Evolutionary conservation across 92 coral and sea anemone genomes (phyloP).

Genomic region (Anthopleura xanthogrammica): DNA sequence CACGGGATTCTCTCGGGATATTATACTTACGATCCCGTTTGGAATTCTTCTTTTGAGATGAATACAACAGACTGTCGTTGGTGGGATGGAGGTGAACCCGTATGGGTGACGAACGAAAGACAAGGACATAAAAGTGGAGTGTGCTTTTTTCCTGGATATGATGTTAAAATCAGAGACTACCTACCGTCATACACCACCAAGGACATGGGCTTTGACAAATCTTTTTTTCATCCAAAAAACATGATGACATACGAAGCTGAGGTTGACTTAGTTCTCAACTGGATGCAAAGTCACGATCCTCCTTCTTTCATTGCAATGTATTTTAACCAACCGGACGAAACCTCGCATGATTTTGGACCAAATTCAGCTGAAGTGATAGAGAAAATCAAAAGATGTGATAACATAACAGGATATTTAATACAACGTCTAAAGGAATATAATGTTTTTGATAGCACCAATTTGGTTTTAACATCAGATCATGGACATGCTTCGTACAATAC

Average conservation of each 20-base stretch:
- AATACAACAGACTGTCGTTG: slow-evolving; percentile 70
- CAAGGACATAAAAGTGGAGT: slow-evolving; percentile 83
- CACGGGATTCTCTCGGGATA: slow-evolving; percentile 82
- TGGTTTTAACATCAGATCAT: slow-evolving; percentile 75
- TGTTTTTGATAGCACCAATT: slow-evolving; percentile 56
- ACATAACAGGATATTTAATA: slow-evolving; percentile 63
- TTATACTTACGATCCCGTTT: slow-evolving; percentile 74
- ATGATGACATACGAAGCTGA: slow-evolving; percentile 59
- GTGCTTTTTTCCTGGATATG: slow-evolving; percentile 79
- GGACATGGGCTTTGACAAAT: slow-evolving; percentile 33
- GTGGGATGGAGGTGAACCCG: slow-evolving; percentile 88
- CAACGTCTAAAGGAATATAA: slow-evolving; percentile 38
- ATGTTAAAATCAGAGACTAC: slow-evolving; percentile 57
- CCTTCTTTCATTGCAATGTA: slow-evolving; percentile 75
- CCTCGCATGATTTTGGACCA: slow-evolving; percentile 56
- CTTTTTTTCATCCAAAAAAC: slow-evolving; percentile 36
- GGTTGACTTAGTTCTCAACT: slow-evolving; percentile 56
- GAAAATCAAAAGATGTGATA: slow-evolving; percentile 37
- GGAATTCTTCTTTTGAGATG: slow-evolving; percentile 51
- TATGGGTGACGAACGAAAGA: slow-evolving; percentile 84
- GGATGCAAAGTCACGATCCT: slow-evolving; percentile 65
- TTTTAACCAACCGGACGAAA: slow-evolving; percentile 52
- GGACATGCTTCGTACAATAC: slow-evolving; percentile 65
- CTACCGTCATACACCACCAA: slow-evolving; percentile 53
- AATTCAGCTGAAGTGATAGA: slow-evolving; percentile 46